Conservation (phyloP, 2,113 vertebrate genomes). For the Poeciliopsis turrubarensis region DNA sequence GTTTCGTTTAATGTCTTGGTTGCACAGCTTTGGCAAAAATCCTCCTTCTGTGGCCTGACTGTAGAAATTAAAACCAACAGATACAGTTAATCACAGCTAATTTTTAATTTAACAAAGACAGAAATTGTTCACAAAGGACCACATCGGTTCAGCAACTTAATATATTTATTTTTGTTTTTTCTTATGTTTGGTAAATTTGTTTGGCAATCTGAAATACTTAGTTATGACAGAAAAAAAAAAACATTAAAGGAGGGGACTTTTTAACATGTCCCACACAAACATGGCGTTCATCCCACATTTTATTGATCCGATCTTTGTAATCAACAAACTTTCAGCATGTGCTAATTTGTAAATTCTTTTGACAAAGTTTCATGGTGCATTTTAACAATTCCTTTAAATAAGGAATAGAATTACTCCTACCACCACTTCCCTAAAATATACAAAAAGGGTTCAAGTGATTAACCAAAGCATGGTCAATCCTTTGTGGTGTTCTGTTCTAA, state of each 20-base stretch:
- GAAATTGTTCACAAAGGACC: too few relatives aligned
- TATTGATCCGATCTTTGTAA: neutral
- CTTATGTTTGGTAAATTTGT: neutral
- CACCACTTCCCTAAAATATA: neutral
- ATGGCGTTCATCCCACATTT: too few relatives aligned
- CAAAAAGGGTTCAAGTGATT: neutral
- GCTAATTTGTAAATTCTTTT: neutral
- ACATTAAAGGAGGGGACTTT: neutral
- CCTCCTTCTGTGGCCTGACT: too few relatives aligned
- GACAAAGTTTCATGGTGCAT: neutral
- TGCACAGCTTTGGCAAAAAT: too few relatives aligned
- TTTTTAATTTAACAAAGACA: too few relatives aligned
- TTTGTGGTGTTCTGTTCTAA: slow-evolving; percentile 2
- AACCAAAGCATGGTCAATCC: neutral
- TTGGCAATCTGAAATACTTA: neutral
- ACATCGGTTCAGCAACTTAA: too few relatives aligned
- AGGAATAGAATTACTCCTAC: neutral
- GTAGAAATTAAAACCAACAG: too few relatives aligned
- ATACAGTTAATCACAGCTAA: too few relatives aligned
- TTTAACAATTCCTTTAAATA: neutral
- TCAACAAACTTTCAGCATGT: neutral
- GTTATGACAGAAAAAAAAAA: neutral
- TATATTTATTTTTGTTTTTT: too few relatives aligned
- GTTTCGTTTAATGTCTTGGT: too few relatives aligned
- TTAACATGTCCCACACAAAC: too few relatives aligned